Percentiles rank a stretch among this genome's conserved stretches.
These are phyloP conservation scores for Sander vitreus DNA, from an alignment of 2,113 vertebrate species.

Conservation along the genomic window DNA sequence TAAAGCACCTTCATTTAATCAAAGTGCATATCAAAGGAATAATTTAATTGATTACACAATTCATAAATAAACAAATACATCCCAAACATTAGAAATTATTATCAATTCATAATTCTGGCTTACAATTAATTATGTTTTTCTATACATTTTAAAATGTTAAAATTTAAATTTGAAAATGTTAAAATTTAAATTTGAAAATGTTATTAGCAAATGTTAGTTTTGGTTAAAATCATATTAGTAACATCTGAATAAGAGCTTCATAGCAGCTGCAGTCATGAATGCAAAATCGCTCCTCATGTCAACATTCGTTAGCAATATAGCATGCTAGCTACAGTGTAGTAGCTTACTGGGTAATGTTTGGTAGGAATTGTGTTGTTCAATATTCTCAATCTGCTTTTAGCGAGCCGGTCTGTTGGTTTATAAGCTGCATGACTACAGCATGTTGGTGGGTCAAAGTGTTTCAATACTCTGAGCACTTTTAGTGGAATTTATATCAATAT, in stretches of 20 bases:
- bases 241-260: background rate
- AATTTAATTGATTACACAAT: background rate
- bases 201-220: constrained; percentile 3
- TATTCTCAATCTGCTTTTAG: background rate
- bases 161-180: background rate
- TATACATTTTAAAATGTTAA: background rate
- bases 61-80: background rate
- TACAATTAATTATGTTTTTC: background rate
- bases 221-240: constrained; percentile 10
- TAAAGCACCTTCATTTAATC: background rate
- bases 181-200: background rate
- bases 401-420: background rate
- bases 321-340: background rate
- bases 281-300: background rate
- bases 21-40: background rate
- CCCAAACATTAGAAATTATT: background rate
- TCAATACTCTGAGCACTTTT: constrained; percentile 1
- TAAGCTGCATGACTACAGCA: background rate
- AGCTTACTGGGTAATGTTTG: background rate
- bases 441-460: background rate
- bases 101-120: background rate
- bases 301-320: background rate
- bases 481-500: background rate
- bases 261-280: background rate
- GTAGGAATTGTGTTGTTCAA: background rate